phyloP scores from a whole-genome alignment of 2,113 vertebrate species.

The Larimichthys crocea region DNA sequence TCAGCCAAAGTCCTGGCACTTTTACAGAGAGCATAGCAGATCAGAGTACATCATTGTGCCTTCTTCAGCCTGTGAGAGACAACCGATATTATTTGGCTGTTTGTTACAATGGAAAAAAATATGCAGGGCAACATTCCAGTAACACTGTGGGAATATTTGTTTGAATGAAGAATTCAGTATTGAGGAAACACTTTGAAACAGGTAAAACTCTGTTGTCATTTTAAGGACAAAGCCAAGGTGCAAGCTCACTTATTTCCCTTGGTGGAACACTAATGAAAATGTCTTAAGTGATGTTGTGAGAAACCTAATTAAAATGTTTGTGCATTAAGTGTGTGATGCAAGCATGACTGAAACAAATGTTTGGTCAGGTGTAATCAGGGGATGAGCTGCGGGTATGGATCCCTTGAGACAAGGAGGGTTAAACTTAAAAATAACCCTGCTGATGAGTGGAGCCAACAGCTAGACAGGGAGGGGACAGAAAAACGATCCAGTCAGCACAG shows the following conservation, averaged over 20 bases:
- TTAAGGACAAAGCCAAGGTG: neutral
- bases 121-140: slow-evolving; percentile 30
- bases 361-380: slow-evolving; percentile 53
- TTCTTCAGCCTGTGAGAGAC: slow-evolving; percentile 36
- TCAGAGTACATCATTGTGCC: slow-evolving; percentile 45
- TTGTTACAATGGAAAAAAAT: slow-evolving; percentile 25
- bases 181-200: slow-evolving; percentile 1
- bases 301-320: slow-evolving; percentile 27
- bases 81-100: slow-evolving; percentile 45
- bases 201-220: neutral
- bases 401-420: slow-evolving; percentile 55
- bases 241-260: slow-evolving; percentile 24
- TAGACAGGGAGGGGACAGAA: slow-evolving; percentile 59
- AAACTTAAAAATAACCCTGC: slow-evolving; percentile 76
- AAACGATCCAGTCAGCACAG: slow-evolving; percentile 71
- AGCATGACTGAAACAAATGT: slow-evolving; percentile 37
- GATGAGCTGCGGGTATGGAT: slow-evolving; percentile 54
- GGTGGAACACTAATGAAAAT: slow-evolving; percentile 17
- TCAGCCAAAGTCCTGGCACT: slow-evolving; percentile 56
- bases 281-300: slow-evolving; percentile 8
- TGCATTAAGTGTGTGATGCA: slow-evolving; percentile 21
- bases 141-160: slow-evolving; percentile 18
- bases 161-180: slow-evolving; percentile 18
- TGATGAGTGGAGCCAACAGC: slow-evolving; percentile 67
- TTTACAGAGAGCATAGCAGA: slow-evolving; percentile 56